Conservation (phyloP, 2,113 vertebrate genomes). For the Pelvicachromis taeniatus region DNA sequence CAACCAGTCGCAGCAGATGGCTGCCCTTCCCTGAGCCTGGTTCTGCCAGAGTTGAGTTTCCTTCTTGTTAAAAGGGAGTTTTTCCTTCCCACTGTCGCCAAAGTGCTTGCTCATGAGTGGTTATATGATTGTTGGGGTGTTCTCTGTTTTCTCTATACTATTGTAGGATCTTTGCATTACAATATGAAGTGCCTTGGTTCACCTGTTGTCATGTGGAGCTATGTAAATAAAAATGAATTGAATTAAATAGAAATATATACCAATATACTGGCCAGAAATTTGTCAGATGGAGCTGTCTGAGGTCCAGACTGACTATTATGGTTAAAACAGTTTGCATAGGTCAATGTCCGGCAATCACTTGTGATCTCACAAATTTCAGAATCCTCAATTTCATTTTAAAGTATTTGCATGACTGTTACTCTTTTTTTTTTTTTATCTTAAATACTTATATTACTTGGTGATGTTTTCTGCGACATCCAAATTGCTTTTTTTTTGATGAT, state of each 20-base stretch:
- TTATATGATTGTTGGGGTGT: too few species aligned
- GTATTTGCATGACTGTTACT: accelerated
- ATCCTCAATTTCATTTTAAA: background rate
- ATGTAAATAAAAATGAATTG: background rate
- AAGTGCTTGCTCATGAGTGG: too few species aligned
- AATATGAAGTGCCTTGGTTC: background rate
- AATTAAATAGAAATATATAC: background rate
- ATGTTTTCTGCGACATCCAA: background rate
- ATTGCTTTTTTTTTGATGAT: background rate
- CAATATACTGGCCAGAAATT: background rate
- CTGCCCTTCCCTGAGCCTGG: background rate
- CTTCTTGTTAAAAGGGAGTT: background rate
- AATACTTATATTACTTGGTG: background rate
- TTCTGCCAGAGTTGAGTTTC: background rate
- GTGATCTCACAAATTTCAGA: background rate
- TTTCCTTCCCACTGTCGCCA: background rate
- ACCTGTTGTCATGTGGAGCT: background rate
- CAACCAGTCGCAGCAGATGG: background rate
- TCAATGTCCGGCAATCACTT: background rate
- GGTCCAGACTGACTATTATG: background rate
- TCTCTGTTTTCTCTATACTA: background rate
- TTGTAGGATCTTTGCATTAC: background rate
- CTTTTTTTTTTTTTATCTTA: background rate
- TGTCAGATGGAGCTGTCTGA: background rate
- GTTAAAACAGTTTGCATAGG: background rate